phyloP scores from a whole-genome alignment of 2,113 vertebrate species.

The Trematocara unimaculatum region DNA sequence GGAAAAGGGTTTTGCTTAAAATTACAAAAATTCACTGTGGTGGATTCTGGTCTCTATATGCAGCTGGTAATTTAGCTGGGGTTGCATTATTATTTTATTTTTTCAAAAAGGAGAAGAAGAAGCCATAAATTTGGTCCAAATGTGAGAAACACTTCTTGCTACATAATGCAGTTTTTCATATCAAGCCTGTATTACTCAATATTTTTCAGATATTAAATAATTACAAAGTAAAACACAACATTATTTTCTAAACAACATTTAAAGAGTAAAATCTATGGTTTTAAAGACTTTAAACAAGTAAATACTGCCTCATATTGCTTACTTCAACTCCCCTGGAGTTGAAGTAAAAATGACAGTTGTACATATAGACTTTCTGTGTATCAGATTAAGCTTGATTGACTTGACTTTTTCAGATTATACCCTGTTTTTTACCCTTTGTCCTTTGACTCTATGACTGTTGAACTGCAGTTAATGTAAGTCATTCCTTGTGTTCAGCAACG shows the following conservation, averaged over 20 bases:
- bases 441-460: slow-evolving; percentile 31
- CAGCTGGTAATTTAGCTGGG: neutral
- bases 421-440: slow-evolving; percentile 21
- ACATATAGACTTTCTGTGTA: neutral
- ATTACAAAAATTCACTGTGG: slow-evolving; percentile 12
- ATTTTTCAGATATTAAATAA: neutral
- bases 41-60: neutral
- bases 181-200: neutral
- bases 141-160: neutral
- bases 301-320: neutral
- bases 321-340: neutral
- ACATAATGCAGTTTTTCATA: neutral
- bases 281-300: neutral
- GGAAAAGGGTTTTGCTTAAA: slow-evolving; percentile 23
- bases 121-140: neutral
- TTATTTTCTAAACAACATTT: neutral
- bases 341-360: neutral
- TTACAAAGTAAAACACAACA: neutral
- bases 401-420: slow-evolving; percentile 37
- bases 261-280: neutral
- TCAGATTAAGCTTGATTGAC: slow-evolving; percentile 10
- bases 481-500: slow-evolving; percentile 19
- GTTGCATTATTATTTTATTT: neutral
- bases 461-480: slow-evolving; percentile 33
- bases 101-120: neutral